Evolutionary conservation across 2,888 invertebrate genomes (phyloP), one percentile per base, ranked within the genome.

Genomic region (Eucriotettix oculatus): DNA sequence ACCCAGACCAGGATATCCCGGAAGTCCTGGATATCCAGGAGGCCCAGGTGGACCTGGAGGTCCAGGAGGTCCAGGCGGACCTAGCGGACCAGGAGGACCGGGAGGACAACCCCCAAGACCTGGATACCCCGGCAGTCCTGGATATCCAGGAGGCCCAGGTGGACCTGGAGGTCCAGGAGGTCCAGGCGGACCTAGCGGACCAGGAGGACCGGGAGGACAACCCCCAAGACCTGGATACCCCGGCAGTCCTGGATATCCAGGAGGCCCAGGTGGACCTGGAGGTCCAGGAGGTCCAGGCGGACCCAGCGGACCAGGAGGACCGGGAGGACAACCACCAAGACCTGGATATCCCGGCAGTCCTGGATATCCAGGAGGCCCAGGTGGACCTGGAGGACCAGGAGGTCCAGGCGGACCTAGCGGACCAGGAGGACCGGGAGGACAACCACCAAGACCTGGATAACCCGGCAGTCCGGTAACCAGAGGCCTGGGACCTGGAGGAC

Each of bases 71-170:
- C 71, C 71, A 1, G 67, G 71, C 56, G 69, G 69, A 3, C 70
- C 74, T 42, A 69, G 72, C 67, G 71, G 72, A 14, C 74, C 74
- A 7, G 70, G 71, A 1, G 65, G 70, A 42, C 71, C 67, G 65
- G n/a, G 58, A 40, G 61, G 16, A 59, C 60, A 62, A 42, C 61
- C 17, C 58, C 61, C 63, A 42, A 61, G 63, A 10, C 1, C 54
- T 1, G 16, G 29, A 1, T 9, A 29, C 1, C 29, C 54, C 1
- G 2, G 54, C 1, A 10, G 65, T 54, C 57, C 54, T 40, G 66
- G 65, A 69, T 69, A 42, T 68, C 66, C 59, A 69, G 66, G 65
- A 9, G 56, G 56, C 10, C 66, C 66, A 42, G 66, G 68, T 29
- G 65, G 66, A 43, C 41, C 53, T 10, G 65, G 66, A 59, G 65